Evolutionary conservation across 2,797 vertebrate genomes (phyloP).

Genomic region (Denticeps clupeoides): DNA sequence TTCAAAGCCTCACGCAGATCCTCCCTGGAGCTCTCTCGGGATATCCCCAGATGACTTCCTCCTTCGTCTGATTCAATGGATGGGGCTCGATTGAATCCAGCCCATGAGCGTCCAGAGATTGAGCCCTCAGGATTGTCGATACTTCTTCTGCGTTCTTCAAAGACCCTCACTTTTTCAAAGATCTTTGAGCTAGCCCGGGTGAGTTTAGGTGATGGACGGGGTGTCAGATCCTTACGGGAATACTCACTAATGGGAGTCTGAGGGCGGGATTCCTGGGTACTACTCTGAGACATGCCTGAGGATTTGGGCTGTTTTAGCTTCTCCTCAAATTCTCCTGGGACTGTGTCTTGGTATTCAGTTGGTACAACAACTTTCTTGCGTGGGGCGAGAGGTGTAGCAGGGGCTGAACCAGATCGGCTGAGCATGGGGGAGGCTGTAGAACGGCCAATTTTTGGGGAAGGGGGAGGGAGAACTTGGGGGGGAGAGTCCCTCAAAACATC

Average conservation of each 20-base stretch:
- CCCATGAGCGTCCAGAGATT: conserved; percentile 68
- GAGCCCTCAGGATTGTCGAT: conserved; percentile 82
- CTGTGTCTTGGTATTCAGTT: conserved; percentile 71
- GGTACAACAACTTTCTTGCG: conserved; percentile 71
- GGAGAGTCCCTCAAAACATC: conserved; percentile 59
- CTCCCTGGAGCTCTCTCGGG: conserved; percentile 71
- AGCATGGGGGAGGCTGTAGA: conserved; percentile 58
- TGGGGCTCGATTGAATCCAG: conserved; percentile 77
- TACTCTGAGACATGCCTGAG: conserved; percentile 64
- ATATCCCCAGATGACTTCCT: conserved; percentile 65
- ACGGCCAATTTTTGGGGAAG: conserved; percentile 73
- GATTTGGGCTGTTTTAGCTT: conserved; percentile 82
- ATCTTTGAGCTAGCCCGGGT: conserved; percentile 82
- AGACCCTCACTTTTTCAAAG: conserved; percentile 81
- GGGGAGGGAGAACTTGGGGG: conserved; percentile 65
- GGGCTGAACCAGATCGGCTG: conserved; percentile 59
- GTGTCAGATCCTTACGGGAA: conserved; percentile 69
- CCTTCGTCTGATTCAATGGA: conserved; percentile 80
- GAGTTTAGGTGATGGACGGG: conserved; percentile 80
- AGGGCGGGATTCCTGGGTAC: conserved; percentile 73
- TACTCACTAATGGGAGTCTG: conserved; percentile 81
- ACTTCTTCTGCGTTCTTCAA: conserved; percentile 82
- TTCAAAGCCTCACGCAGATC: conserved; percentile 68
- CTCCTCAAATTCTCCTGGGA: conserved; percentile 81
- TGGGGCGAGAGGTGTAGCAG: conserved; percentile 69